Evolutionary conservation across 2,113 vertebrate genomes (phyloP).

Genomic region (Bufo bufo): DNA sequence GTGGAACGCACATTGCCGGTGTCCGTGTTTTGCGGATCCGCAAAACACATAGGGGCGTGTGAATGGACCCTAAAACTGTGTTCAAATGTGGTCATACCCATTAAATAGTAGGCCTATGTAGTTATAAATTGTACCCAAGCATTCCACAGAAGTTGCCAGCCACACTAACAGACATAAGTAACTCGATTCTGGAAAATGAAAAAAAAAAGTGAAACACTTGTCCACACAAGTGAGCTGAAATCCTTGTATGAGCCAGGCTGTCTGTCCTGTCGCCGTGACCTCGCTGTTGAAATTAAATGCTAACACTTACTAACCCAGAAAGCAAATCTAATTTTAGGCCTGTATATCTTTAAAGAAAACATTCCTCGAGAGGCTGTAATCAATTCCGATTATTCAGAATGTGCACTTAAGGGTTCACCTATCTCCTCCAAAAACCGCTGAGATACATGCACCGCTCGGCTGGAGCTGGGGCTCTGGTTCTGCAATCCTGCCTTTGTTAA

Average conservation of each 20-base stretch:
- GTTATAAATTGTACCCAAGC: constrained; percentile 18
- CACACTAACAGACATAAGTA: constrained; percentile 37
- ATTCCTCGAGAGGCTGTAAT: constrained; percentile 67
- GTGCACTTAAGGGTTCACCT: neutral
- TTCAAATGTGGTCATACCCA: neutral
- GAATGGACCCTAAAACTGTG: no score
- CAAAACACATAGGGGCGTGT: no score
- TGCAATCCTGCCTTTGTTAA: neutral
- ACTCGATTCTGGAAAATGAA: constrained; percentile 33
- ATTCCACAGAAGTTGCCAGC: neutral
- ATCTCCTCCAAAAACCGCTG: neutral
- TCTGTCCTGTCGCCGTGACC: constrained; percentile 69
- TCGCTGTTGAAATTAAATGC: constrained; percentile 75
- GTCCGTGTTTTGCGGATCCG: no score
- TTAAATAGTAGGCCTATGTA: neutral
- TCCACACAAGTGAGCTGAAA: constrained; percentile 37
- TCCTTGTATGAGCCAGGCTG: constrained; percentile 41
- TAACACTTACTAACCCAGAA: constrained; percentile 77
- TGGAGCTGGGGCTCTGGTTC: neutral
- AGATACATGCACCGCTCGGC: neutral
- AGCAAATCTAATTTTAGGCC: constrained; percentile 75
- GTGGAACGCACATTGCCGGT: no score
- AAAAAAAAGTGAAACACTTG: constrained; percentile 27
- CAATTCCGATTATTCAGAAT: constrained; percentile 64
- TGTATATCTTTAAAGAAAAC: constrained; percentile 66